These are phyloP conservation scores for Brachynemurus nebulosus DNA, from an alignment of 2,888 invertebrate species.

Conservation along the genomic window DNA sequence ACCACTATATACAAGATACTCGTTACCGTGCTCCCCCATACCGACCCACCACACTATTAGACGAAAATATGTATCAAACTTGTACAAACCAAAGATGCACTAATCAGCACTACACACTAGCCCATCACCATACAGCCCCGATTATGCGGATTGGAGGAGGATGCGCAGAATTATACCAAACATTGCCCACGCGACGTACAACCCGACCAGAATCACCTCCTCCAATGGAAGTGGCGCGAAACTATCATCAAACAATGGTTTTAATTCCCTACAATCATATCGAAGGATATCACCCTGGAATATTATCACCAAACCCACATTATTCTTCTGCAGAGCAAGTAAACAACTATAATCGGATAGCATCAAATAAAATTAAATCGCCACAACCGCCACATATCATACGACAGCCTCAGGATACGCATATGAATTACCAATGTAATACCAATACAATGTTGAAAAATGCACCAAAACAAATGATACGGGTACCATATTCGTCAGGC, in stretches of 20 bases:
- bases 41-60: constrained; percentile 28
- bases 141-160: constrained; percentile 26
- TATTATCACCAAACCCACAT: constrained; percentile 22
- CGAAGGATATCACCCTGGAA: constrained; percentile 25
- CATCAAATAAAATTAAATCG: constrained; percentile 3
- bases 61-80: constrained; percentile 37
- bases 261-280: constrained; percentile 50
- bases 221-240: constrained; percentile 41
- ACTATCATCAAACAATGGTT: constrained; percentile 52
- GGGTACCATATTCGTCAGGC: constrained; percentile 21
- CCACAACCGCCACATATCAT: constrained; percentile 28
- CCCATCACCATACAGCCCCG: constrained; percentile 23
- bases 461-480: constrained; percentile 22
- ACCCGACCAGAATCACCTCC: constrained; percentile 56
- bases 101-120: constrained; percentile 24
- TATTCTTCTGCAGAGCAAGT: constrained; percentile 20
- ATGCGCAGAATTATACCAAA: constrained; percentile 27
- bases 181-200: constrained; percentile 28
- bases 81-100: constrained; percentile 31
- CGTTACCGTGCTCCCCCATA: constrained; percentile 15
- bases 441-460: constrained; percentile 12
- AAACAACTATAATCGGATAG: constrained; percentile 20
- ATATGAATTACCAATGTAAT: constrained; percentile 22
- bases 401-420: constrained; percentile 22
- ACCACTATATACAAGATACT: constrained; percentile 7